Evolutionary conservation across 1,140 invertebrate species (phyloP).

Genomic region (Ditylenchus dipsaci): DNA sequence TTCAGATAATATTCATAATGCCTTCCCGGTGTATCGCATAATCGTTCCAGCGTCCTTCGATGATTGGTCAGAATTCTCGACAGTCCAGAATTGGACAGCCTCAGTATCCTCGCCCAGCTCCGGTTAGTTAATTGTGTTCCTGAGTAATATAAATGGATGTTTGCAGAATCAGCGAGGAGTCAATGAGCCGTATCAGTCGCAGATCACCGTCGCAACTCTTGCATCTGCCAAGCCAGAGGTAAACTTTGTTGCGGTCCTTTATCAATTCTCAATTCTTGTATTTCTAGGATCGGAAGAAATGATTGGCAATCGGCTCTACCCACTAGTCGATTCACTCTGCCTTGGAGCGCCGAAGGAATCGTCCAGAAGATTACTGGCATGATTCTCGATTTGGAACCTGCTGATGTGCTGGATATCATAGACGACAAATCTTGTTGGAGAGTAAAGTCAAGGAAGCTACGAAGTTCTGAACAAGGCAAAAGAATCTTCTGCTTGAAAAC

Average conservation of each 20-base stretch:
- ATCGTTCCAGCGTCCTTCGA: not conserved
- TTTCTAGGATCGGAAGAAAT: slow-evolving; percentile 85
- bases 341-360: slow-evolving; percentile 17
- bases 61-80: not conserved
- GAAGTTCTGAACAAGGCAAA: slow-evolving; percentile 32
- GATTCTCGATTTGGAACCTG: slow-evolving; percentile 88
- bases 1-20: not conserved
- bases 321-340: slow-evolving; percentile 87
- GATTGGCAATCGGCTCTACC: slow-evolving; percentile 93
- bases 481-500: not conserved
- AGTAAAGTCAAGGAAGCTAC: slow-evolving; percentile 68
- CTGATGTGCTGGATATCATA: slow-evolving; percentile 69
- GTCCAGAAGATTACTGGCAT: slow-evolving; percentile 99
- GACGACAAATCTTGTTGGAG: slow-evolving; percentile 91
- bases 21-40: not conserved
- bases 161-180: not conserved
- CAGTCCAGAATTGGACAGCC: not conserved
- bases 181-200: not conserved
- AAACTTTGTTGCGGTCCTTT: slow-evolving; percentile 83
- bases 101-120: not conserved
- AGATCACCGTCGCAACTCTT: not conserved
- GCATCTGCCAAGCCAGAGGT: slow-evolving; percentile 79
- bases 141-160: slow-evolving; percentile 66
- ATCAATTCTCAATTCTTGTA: slow-evolving; percentile 68
- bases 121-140: slow-evolving; percentile 6